Evolutionary conservation across 2,113 vertebrate species (phyloP), one percentile per base, ranked within the genome.

Genomic region (Sclerurus mexicanus): DNA sequence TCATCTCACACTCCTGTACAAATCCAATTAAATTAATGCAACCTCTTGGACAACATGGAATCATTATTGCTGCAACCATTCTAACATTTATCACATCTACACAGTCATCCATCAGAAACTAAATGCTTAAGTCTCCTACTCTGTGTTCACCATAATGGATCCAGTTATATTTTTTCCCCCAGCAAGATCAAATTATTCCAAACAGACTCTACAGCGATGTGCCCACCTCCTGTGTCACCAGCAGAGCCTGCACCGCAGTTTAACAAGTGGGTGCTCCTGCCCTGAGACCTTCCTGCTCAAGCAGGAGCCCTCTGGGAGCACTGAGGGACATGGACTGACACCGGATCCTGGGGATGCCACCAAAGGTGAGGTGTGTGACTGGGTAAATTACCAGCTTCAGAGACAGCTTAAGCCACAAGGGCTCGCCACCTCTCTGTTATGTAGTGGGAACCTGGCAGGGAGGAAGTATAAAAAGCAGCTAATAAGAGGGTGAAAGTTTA

Each of bases 21-120:
- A 90, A 96, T 56, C 80, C 95, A 95, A 93, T 94, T 96, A 97
- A 94, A 96, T 96, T 96, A 96, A 96, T 93, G 96, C 92, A 95
- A 58, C 88, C 77, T 89, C 83, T 77, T 6, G n/a, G 92, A 97
- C 88, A 96, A 90, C 73, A 64, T 2, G 47, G 93, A 90, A 90
- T 90, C 86, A 87, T 93, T 94, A 92, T 8, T 64, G 76, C 86
- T 21, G 8, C 88, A 89, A 62, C 80, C 69, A 31, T 78, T 89
- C 83, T 35, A 90, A 46, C 80, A 82, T 94, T 90, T 82, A 89
- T 96, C 95, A 95, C 88, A 62, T 62, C 83, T 79, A 31, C 46
- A 55, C 18, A 33, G 28, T 35, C 83, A 95, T 89, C 88, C 74
- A 90, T 96, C 95, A 96, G 80, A 56, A 93, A 60, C 56, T 58